Evolutionary conservation across 2,888 invertebrate species (phyloP), one percentile per base, ranked within the genome.

Genomic region (Ophion ellenae): DNA sequence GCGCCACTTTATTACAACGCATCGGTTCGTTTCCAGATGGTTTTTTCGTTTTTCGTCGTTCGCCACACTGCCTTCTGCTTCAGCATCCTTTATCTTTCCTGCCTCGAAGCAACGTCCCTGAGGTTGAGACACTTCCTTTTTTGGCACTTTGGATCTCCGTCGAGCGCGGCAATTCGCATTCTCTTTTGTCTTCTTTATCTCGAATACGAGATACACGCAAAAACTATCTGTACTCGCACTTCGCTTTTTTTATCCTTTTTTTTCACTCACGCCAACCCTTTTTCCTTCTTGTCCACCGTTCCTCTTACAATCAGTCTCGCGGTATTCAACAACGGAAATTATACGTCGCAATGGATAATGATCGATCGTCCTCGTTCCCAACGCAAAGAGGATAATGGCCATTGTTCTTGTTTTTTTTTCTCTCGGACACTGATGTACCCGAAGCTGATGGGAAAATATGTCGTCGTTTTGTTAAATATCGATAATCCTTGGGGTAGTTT

Each of bases 351-450:
- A 73, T 57, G 66, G 57, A 80, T 80, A 80, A 80, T 80, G 80
- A 80, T 80, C 80, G 80, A 80, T 80, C 80, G 66, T 73, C 40
- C 73, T 80, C 57, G 24, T 66, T 80, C 75, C 36, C 71, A 64
- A n/a, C 32, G 71, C 71, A 40, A 73, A 73, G 66, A 73, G 66
- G 66, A 80, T 63, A 63, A 79, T 73, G 40, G 71, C 66, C 57
- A 80, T 80, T 80, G 73, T 79, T 79, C 61, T 70, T 45, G 20
- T 63, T 57, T 67, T 53, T 45, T 53, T 63, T 61, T 63, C 17
- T 45, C 61, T 2, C 20, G 9, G 47, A 14, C 4, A 64, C n/a
- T 53, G 24, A 71, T 53, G 61, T 63, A 36, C 64, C 53, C 17
- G 10, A 36, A 28, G 10, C 3, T 28, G 64, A 36, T 24, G 32